phyloP scores from a whole-genome alignment of 2,888 invertebrate genomes.

The Drosophila rubida region DNA sequence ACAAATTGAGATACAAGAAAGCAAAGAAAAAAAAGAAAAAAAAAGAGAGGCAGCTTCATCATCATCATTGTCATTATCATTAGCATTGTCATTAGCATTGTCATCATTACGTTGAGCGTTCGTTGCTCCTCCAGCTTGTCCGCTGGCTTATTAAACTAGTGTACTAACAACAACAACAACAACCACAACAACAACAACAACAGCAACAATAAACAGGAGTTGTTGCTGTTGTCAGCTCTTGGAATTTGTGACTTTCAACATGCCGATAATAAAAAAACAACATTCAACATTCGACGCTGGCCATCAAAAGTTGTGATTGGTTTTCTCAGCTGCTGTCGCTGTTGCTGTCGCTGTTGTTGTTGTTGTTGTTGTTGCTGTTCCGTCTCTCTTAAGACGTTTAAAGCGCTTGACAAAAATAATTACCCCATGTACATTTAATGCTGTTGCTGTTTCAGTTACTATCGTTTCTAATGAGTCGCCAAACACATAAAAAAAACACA shows the following conservation, averaged over 20 bases:
- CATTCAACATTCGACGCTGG: constrained; percentile 60
- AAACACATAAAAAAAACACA: constrained; percentile 46
- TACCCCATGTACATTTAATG: constrained; percentile 54
- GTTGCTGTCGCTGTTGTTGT: constrained; percentile 14
- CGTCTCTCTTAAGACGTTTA: constrained; percentile 50
- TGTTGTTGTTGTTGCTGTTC: constrained; percentile 7
- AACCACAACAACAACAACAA: constrained; percentile 34
- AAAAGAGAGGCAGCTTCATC: not conserved
- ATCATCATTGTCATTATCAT: not conserved
- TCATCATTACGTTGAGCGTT: constrained; percentile 22
- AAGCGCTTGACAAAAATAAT: constrained; percentile 72
- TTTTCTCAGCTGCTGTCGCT: constrained; percentile 40
- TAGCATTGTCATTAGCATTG: constrained; percentile 15
- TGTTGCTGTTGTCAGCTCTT: constrained; percentile 33
- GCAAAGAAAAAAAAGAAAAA: not conserved
- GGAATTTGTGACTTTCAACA: constrained; percentile 58
- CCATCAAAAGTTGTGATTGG: constrained; percentile 75
- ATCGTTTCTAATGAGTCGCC: constrained; percentile 62
- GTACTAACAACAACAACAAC: constrained; percentile 53
- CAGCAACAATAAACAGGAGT: constrained; percentile 40
- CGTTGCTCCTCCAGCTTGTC: constrained; percentile 40
- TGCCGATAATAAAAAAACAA: constrained; percentile 60
- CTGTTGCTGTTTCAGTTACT: constrained; percentile 54
- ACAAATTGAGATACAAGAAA: constrained; percentile 37
- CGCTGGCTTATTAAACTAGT: constrained; percentile 51